These are phyloP conservation scores for Speoplatyrhinus poulsoni DNA, from an alignment of 2,113 vertebrate genomes.

Conservation along the genomic window DNA sequence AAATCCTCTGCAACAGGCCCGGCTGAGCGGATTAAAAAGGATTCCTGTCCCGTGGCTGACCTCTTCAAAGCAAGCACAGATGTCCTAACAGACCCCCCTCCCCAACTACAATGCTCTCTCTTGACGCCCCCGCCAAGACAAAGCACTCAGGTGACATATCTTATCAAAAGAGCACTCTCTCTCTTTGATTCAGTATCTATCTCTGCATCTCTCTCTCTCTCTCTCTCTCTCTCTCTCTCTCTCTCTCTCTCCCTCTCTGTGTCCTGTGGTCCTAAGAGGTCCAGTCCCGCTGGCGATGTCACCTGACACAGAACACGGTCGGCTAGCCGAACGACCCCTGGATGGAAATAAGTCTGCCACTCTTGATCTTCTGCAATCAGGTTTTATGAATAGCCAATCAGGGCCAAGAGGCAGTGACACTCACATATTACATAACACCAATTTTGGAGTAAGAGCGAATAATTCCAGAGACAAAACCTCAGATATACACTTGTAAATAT, in stretches of 20 bases:
- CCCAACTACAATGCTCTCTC: conserved; percentile 30
- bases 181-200: conserved; percentile 42
- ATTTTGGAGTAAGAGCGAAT: neutral
- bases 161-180: conserved; percentile 57
- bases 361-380: conserved; percentile 20
- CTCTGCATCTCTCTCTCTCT: conserved; percentile 12
- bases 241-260: neutral
- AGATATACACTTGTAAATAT: neutral
- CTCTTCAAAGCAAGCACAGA: conserved; percentile 76
- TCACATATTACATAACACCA: neutral
- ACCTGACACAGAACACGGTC: conserved; percentile 27
- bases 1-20: conserved; percentile 65
- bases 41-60: conserved; percentile 77
- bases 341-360: conserved; percentile 40
- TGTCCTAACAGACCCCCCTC: conserved; percentile 58
- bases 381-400: conserved; percentile 37
- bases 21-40: conserved; percentile 73
- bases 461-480: neutral
- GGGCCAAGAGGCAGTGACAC: conserved; percentile 44
- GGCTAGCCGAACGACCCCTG: conserved; percentile 33
- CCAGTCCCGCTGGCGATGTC: neutral
- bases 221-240: conserved; percentile 10
- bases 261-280: conserved; percentile 8
- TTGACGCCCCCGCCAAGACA: conserved; percentile 59
- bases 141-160: conserved; percentile 72